Evolutionary conservation across 2,888 invertebrate species (phyloP).

Genomic region (Orthonychiurus folsomi): DNA sequence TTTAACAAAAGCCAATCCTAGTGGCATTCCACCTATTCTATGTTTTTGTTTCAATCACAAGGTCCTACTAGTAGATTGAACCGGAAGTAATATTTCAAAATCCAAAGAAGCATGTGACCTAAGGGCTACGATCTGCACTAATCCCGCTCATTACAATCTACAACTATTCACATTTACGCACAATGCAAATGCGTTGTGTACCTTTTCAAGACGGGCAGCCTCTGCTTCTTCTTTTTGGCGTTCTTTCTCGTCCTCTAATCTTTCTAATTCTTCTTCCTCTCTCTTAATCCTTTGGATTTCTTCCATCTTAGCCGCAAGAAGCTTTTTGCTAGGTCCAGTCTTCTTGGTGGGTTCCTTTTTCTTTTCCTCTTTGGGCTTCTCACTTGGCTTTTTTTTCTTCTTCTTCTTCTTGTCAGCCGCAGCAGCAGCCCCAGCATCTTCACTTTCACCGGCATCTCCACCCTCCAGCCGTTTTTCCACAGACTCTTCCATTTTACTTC

Average conservation of each 20-base stretch:
- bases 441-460: slow-evolving; percentile 42
- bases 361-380: slow-evolving; percentile 42
- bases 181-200: slow-evolving; percentile 41
- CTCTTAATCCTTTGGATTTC: slow-evolving; percentile 78
- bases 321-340: slow-evolving; percentile 70
- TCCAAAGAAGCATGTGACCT: slow-evolving; percentile 2
- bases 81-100: not conserved
- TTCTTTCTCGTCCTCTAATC: slow-evolving; percentile 72
- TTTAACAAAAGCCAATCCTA: too few species aligned
- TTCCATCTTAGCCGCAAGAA: slow-evolving; percentile 86
- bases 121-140: slow-evolving; percentile 9
- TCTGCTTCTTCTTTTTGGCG: slow-evolving; percentile 65
- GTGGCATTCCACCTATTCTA: too few species aligned
- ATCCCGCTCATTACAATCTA: too few species aligned
- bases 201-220: slow-evolving; percentile 60
- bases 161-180: not conserved
- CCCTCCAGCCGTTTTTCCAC: not conserved
- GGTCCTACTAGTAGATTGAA: slow-evolving; percentile 16
- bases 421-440: slow-evolving; percentile 39
- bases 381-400: slow-evolving; percentile 36
- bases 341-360: slow-evolving; percentile 39
- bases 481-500: not conserved
- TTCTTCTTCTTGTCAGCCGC: slow-evolving; percentile 31
- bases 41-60: too few species aligned
- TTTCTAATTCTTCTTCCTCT: slow-evolving; percentile 67